These are phyloP conservation scores for Ormyrus labotus DNA, from an alignment of 2,888 invertebrate species.

Conservation along the genomic window DNA sequence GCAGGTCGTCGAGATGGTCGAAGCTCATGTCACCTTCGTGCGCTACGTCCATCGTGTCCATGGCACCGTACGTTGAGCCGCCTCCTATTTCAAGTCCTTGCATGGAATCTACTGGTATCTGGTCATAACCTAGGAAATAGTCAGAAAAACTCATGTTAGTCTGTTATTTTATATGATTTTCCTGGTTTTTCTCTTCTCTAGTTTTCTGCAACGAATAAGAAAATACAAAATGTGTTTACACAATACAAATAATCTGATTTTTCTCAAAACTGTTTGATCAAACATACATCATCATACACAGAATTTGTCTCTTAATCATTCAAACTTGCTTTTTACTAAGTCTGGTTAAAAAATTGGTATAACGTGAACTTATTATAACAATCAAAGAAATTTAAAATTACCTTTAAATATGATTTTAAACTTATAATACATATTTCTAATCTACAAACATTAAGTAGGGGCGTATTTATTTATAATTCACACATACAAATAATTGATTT, in stretches of 20 bases:
- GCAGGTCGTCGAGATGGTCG: slow-evolving; percentile 86
- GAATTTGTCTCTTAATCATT: slow-evolving; percentile 15
- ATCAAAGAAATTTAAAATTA: too few relatives aligned
- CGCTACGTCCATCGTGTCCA: slow-evolving; percentile 91
- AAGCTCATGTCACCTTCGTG: slow-evolving; percentile 86
- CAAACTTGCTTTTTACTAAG: too few relatives aligned
- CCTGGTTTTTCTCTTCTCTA: slow-evolving; percentile 4
- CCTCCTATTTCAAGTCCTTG: slow-evolving; percentile 95
- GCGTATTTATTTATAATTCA: too few relatives aligned
- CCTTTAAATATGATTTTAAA: too few relatives aligned
- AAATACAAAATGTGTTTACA: slow-evolving; percentile 21
- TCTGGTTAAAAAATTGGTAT: too few relatives aligned
- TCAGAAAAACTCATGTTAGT: neutral
- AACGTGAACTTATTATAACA: too few relatives aligned
- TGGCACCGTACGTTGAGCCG: slow-evolving; percentile 84
- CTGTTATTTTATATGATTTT: neutral
- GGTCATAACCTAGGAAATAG: slow-evolving; percentile 89
- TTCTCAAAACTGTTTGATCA: slow-evolving; percentile 12
- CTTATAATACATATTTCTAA: too few relatives aligned
- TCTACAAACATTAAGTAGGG: too few relatives aligned
- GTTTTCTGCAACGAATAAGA: slow-evolving; percentile 30
- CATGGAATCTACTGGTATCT: slow-evolving; percentile 98
- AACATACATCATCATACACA: slow-evolving; percentile 14
- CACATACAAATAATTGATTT: too few relatives aligned
- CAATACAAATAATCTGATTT: slow-evolving; percentile 9